phyloP scores from a whole-genome alignment of 2,113 vertebrate species.

The Myotis brandtii region DNA sequence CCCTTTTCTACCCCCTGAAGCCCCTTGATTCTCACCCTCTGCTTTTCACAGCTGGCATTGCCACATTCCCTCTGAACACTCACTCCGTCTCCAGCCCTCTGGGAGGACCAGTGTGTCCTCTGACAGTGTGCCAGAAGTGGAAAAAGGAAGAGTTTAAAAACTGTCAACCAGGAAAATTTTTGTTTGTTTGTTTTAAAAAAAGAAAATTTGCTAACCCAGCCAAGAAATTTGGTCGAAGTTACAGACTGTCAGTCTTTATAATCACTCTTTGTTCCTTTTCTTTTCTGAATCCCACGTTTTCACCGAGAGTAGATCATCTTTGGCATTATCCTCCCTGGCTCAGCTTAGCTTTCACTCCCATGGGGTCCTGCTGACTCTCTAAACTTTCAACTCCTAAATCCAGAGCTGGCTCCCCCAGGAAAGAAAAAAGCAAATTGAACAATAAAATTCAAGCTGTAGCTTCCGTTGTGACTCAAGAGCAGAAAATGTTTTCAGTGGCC shows the following conservation, averaged over 20 bases:
- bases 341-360: constrained; percentile 74
- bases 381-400: constrained; percentile 85
- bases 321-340: constrained; percentile 80
- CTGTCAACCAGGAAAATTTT: constrained; percentile 85
- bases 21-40: neutral
- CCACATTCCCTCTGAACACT: neutral
- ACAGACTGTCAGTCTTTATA: constrained; percentile 84
- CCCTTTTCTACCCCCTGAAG: neutral
- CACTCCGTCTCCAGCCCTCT: constrained; percentile 60
- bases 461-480: constrained; percentile 85
- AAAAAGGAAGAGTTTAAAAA: constrained; percentile 81
- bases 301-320: constrained; percentile 83
- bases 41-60: neutral
- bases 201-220: constrained; percentile 72
- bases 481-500: constrained; percentile 86
- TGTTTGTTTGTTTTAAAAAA: constrained; percentile 84
- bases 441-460: constrained; percentile 84
- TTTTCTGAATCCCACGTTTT: constrained; percentile 81
- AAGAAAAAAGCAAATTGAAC: constrained; percentile 79
- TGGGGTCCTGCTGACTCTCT: constrained; percentile 82
- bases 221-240: constrained; percentile 85
- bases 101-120: constrained; percentile 80
- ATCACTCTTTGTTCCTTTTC: constrained; percentile 46
- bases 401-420: constrained; percentile 83
- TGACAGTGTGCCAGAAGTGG: constrained; percentile 77